Base-by-base conservation (phyloP, 2,797 vertebrate species). In the Sebastes iracundus region DNA sequence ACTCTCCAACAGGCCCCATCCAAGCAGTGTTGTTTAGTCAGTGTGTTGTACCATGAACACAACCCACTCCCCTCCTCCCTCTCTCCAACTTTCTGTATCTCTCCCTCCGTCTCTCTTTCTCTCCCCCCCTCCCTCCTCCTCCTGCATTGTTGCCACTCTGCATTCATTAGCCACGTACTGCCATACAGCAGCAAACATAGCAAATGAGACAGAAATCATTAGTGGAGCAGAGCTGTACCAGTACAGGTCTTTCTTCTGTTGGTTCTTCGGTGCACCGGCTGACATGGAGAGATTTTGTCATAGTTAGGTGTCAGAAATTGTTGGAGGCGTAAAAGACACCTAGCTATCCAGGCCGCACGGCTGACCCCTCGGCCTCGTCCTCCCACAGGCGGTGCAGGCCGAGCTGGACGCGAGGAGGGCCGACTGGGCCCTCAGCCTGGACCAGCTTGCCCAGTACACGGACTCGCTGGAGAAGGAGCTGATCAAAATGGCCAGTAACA, bases 401-500 rank as follows among this genome's bases (percentile, higher is more conserved):
- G 92, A 95, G 49, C 90, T 97, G 79, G 94, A 93, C 77, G 85
- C 95, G 28, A 96, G 94, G 61, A 94, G 87, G 71, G 84, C 80
- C 3, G 85, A 95, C 86, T 98, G 97, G 96, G 92, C 87, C 49
- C 89, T 93, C 80, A 95, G 93, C 70, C 94, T 98, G 77, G 88
- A 95, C 53, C 95, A 95, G 80, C 93, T 99, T 90, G 94, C 95
- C 90, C 94, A 96, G 80, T 96, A 96, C 88, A 96, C 93, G 2
- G 96, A 96, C 75, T 96, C 94, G 4, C 64, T 97, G 78, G 96
- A 98, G 81, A 96, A 97, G 81, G 96, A 97, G 85, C 96, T 97
- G 59, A 85, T 96, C 87, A 96, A 87, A 90, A 94, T 97, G 95
- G 94, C 96, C 14, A 93, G 96, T 22, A 96, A 96, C 85, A 88